Percentiles rank a stretch among this genome's conserved stretches.
Conservation (phyloP, 2,888 invertebrate species). For the Lacanobia oleracea region DNA sequence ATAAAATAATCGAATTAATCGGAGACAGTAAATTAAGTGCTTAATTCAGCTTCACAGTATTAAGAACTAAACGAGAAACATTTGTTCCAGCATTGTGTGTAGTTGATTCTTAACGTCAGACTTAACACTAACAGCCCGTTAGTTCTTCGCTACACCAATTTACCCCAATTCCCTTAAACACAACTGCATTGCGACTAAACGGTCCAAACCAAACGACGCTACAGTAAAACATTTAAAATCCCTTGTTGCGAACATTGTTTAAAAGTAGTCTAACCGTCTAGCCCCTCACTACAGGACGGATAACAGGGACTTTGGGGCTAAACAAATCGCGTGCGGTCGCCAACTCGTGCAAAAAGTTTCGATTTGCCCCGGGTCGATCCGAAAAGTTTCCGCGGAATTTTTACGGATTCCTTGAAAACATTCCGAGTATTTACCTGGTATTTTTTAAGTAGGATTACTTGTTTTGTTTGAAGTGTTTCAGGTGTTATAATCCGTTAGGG, state of each 20-base stretch:
- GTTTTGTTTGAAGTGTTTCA: constrained; percentile 48
- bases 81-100: background rate
- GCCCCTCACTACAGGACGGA: constrained; percentile 37
- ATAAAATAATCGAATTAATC: background rate
- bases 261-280: constrained; percentile 34
- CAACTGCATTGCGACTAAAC: constrained; percentile 34
- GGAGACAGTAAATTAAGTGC: background rate
- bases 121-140: background rate
- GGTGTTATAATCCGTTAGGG: constrained; percentile 55
- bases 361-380: background rate
- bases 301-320: constrained; percentile 47
- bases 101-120: constrained; percentile 1
- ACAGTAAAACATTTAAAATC: constrained; percentile 51
- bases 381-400: constrained; percentile 48
- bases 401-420: constrained; percentile 50
- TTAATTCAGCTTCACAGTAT: background rate
- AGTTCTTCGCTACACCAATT: background rate
- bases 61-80: background rate
- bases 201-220: constrained; percentile 15
- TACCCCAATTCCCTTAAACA: constrained; percentile 12
- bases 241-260: constrained; percentile 54
- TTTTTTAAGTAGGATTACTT: constrained; percentile 52
- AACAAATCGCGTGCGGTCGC: constrained; percentile 58
- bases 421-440: constrained; percentile 16
- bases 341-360: constrained; percentile 44